A percentile compares a stretch with the other conserved stretches of the same genome.
Evolutionary conservation across 1,140 invertebrate species (phyloP).

Genomic region (Phthorimaea operculella): DNA sequence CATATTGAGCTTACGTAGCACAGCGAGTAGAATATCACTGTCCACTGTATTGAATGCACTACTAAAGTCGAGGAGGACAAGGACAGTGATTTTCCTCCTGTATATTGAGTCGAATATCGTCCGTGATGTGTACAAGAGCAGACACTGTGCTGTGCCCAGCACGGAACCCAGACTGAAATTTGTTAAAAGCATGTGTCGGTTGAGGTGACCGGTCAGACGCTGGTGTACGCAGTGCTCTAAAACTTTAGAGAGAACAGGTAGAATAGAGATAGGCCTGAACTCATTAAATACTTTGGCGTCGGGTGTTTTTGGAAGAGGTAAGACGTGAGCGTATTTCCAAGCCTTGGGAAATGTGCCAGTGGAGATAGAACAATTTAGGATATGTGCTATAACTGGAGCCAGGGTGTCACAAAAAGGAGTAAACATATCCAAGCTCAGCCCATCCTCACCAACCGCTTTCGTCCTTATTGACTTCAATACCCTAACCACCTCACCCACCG

Average conservation of each 20-base stretch:
- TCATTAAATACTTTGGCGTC: not conserved
- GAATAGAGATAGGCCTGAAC: not conserved
- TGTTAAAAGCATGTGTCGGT: not conserved
- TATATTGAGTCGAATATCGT: not conserved
- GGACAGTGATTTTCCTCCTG: not conserved
- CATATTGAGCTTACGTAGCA: not conserved
- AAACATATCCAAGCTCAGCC: not conserved
- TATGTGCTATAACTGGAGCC: not conserved
- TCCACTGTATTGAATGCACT: not conserved
- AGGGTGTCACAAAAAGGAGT: not conserved
- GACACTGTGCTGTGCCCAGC: not conserved
- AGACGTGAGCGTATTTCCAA: not conserved
- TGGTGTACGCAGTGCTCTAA: not conserved
- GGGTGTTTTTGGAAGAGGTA: not conserved
- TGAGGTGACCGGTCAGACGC: not conserved
- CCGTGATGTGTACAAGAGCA: not conserved
- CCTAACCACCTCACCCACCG: not conserved
- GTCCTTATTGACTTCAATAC: not conserved
- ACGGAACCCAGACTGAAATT: not conserved
- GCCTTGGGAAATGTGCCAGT: not conserved
- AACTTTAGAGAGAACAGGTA: not conserved
- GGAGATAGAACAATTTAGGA: not conserved
- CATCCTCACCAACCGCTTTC: not conserved
- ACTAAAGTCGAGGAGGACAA: not conserved
- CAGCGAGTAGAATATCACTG: not conserved